Evolutionary conservation across 2,888 invertebrate genomes (phyloP).

Genomic region (Alitta virens): DNA sequence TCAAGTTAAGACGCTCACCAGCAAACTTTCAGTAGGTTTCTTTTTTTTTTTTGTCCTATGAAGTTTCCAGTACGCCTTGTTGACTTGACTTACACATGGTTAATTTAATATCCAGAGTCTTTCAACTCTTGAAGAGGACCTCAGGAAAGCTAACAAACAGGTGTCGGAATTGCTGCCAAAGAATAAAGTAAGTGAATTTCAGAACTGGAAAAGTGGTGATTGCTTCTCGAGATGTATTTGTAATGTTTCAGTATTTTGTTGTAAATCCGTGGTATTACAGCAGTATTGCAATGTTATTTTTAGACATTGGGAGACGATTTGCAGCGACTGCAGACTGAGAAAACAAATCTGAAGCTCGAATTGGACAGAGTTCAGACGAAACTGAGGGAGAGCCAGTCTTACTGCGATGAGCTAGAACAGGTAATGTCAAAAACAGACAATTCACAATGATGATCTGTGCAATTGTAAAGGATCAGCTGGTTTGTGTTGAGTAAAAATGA

Average conservation of each 20-base stretch:
- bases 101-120: constrained; percentile 22
- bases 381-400: constrained; percentile 30
- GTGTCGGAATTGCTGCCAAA: constrained; percentile 14
- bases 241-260: not conserved
- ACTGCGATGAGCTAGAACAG: constrained; percentile 25
- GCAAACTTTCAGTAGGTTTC: constrained; percentile 6
- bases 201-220: not conserved
- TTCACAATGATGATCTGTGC: no score
- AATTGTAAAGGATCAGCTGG: no score
- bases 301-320: constrained; percentile 41
- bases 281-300: not conserved
- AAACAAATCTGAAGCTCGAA: constrained; percentile 41
- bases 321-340: constrained; percentile 39
- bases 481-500: no score
- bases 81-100: not conserved
- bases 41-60: no score
- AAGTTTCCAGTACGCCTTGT: no score
- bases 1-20: constrained; percentile 1
- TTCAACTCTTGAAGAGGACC: constrained; percentile 40
- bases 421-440: no score
- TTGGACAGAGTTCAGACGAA: constrained; percentile 40
- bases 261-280: not conserved
- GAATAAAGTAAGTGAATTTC: constrained; percentile 6
- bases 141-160: constrained; percentile 15
- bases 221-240: not conserved